Conservation (phyloP, 2,113 vertebrate species). For the pig (Sus scrofa) region T2T-Sscrofa CM000814.6:91987501-91988000, state of each 20-base stretch:
- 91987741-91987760: neutral
- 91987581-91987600: constrained; percentile 45
- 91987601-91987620: constrained; percentile 11
- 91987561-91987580: constrained; percentile 27
- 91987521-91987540: constrained; percentile 56
- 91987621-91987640: neutral
- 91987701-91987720: neutral
- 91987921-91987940: neutral
- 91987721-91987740: neutral
- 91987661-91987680: neutral
- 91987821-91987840: constrained; percentile 31
- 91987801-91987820: constrained; percentile 11
- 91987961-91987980: neutral
- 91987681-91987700: neutral
- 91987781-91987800: constrained; percentile 9
- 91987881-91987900: constrained; percentile 35
- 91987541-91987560: constrained; percentile 26
- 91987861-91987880: neutral
- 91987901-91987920: neutral
- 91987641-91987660: neutral
- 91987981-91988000: constrained; percentile 5
- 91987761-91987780: constrained; percentile 45
- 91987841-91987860: constrained; percentile 28
- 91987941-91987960: neutral
- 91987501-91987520: constrained; percentile 20